Evolutionary conservation across 2,113 vertebrate genomes (phyloP).

Genomic region (Colistium nudipinnis): DNA sequence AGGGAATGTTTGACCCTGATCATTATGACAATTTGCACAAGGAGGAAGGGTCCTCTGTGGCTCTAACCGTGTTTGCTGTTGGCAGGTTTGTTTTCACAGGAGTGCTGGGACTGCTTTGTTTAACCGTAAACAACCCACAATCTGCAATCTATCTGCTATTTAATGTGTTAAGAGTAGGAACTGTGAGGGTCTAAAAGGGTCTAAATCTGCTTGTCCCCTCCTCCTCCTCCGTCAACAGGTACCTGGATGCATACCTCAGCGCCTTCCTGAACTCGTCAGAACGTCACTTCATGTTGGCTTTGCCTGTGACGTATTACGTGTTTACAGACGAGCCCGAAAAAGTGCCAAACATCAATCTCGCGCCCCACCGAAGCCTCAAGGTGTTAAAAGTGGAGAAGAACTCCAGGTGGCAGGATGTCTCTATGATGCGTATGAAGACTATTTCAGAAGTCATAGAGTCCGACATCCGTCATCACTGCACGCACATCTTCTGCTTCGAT

Average conservation of each 20-base stretch:
- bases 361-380: slow-evolving; percentile 52
- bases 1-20: slow-evolving; percentile 78
- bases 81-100: slow-evolving; percentile 83
- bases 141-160: no score
- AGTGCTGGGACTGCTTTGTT: no score
- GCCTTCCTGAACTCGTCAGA: slow-evolving; percentile 80
- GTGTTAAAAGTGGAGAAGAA: slow-evolving; percentile 60
- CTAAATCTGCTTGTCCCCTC: no score
- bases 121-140: no score
- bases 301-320: slow-evolving; percentile 80
- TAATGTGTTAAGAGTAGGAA: no score
- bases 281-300: slow-evolving; percentile 81
- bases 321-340: slow-evolving; percentile 79
- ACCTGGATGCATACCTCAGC: slow-evolving; percentile 74
- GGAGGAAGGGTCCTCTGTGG: slow-evolving; percentile 72
- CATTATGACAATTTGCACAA: slow-evolving; percentile 64
- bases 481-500: slow-evolving; percentile 82
- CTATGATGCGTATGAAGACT: slow-evolving; percentile 82
- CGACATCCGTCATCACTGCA: slow-evolving; percentile 64
- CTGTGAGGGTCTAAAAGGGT: neutral
- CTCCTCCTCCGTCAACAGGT: slow-evolving; percentile 62
- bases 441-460: slow-evolving; percentile 69
- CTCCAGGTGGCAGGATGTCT: slow-evolving; percentile 84
- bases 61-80: slow-evolving; percentile 84
- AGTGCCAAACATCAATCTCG: slow-evolving; percentile 63